Conservation (phyloP, 2,113 vertebrate species). For the Ivindomyrus marchei region DNA sequence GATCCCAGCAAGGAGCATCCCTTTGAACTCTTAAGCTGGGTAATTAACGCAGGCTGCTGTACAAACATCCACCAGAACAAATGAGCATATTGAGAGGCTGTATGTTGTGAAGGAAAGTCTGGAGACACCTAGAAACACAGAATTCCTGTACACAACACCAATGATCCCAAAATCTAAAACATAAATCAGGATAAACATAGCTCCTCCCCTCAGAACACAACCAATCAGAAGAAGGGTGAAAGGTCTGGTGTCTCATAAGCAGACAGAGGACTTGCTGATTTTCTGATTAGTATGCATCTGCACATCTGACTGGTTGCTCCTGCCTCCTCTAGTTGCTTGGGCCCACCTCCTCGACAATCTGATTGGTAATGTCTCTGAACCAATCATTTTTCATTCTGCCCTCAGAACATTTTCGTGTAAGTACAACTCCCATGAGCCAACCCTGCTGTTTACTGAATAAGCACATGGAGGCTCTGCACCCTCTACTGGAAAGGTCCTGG, state of each 20-base stretch:
- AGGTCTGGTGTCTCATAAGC: not conserved
- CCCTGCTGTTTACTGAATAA: not conserved
- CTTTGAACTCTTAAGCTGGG: not conserved
- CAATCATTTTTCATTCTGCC: not conserved
- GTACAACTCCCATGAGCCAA: not conserved
- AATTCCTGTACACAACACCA: not conserved
- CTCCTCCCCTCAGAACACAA: not conserved
- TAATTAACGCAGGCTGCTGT: not conserved
- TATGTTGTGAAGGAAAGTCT: not conserved
- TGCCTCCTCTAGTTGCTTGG: too few species aligned
- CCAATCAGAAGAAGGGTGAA: not conserved
- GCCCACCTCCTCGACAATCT: too few species aligned
- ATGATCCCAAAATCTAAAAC: not conserved
- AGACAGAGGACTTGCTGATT: not conserved
- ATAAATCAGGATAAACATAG: not conserved
- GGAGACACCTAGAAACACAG: not conserved
- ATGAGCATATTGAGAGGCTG: not conserved
- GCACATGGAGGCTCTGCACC: not conserved
- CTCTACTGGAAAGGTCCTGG: not conserved
- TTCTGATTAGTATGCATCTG: not conserved
- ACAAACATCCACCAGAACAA: not conserved
- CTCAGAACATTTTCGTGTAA: not conserved
- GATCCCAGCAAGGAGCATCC: not conserved
- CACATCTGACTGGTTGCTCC: too few species aligned
- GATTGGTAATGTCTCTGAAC: too few species aligned